Base-by-base conservation (phyloP, 2,797 vertebrate species). In the Odontamblyopus lacepedii region DNA sequence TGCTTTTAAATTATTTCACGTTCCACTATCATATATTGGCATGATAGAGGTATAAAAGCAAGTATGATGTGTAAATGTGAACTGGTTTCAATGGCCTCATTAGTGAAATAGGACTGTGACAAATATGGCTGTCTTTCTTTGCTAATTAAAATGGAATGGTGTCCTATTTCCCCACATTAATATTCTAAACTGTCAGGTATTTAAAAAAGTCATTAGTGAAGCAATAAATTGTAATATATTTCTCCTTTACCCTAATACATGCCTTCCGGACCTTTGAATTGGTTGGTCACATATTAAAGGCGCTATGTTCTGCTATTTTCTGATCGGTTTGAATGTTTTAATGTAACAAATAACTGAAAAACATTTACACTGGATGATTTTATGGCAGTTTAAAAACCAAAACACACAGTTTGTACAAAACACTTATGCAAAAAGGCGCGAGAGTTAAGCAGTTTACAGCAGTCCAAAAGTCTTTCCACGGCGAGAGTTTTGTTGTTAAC, bases 141-240 rank as follows among this genome's bases (percentile, higher is more conserved):
- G 67, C 78, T 88, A 83, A 88, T 87, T 88, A 83, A 79, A 84
- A 77, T 8, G 19, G 63, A 71, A 53, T 75, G 73, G 57, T 78
- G 79, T 16, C 77, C 78, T 71, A 78, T 83, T 87, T 84, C 30
- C 77, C 71, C 74, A 81, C 59, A 86, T 85, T 69, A 0, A 63
- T 75, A 0, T 29, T 4, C 55, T 57, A 26, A 26, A 26, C n/a
- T 26, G 13, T 48, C 44, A 23, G 35, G 35, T 38, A 38, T 38
- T 38, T 38, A 9, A 38, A 9, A 55, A 55, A 55, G 19, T n/a
- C 9, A 55, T 26, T 26, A 26, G 23, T 4, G 23, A 57, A 57
- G 11, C 9, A 48, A 15, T 12, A 48, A 48, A 48, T 15, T 48
- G 12, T 48, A 48, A 48, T 48, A 48, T 48, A 48, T 1, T 15